Conservation (phyloP, 2,113 vertebrate genomes). For the Festucalex cinctus region DNA sequence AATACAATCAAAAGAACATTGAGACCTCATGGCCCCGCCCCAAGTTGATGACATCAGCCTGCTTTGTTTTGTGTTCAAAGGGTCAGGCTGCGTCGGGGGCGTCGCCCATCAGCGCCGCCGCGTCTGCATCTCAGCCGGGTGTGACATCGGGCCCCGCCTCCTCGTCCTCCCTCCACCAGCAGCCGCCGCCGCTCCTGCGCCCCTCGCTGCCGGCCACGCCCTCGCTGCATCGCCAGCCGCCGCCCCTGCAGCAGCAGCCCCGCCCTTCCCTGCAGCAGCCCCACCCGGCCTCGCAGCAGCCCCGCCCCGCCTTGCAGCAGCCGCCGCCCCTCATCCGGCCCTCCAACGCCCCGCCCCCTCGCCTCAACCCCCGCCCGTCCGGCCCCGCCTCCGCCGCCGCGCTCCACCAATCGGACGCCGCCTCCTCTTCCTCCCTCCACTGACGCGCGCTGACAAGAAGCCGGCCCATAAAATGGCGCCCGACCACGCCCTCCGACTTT, state of each 20-base stretch:
- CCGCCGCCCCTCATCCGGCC: constrained; percentile 94
- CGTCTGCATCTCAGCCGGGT: constrained; percentile 67
- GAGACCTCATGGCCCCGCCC: no score
- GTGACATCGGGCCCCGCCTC: constrained; percentile 68
- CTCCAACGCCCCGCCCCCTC: constrained; percentile 88
- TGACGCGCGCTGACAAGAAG: constrained; percentile 28
- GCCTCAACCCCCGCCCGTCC: constrained; percentile 88
- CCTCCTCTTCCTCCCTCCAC: constrained; percentile 75
- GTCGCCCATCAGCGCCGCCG: constrained; percentile 80
- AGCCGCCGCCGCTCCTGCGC: constrained; percentile 92
- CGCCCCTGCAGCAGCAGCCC: constrained; percentile 92
- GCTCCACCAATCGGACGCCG: constrained; percentile 82
- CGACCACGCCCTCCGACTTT: no score
- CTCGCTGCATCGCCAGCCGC: constrained; percentile 91
- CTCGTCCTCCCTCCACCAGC: constrained; percentile 80
- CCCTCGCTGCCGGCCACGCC: constrained; percentile 90
- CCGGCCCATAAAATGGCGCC: no score
- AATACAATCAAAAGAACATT: no score
- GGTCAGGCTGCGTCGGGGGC: constrained; percentile 82
- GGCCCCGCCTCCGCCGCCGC: constrained; percentile 77
- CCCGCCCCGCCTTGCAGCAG: constrained; percentile 85
- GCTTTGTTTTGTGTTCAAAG: constrained; percentile 58
- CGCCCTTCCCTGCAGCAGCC: constrained; percentile 84
- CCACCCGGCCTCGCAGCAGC: constrained; percentile 86
- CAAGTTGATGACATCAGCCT: not conserved